These are phyloP conservation scores for Aeoliscus strigatus DNA, from an alignment of 2,797 vertebrate genomes.

Conservation along the genomic window DNA sequence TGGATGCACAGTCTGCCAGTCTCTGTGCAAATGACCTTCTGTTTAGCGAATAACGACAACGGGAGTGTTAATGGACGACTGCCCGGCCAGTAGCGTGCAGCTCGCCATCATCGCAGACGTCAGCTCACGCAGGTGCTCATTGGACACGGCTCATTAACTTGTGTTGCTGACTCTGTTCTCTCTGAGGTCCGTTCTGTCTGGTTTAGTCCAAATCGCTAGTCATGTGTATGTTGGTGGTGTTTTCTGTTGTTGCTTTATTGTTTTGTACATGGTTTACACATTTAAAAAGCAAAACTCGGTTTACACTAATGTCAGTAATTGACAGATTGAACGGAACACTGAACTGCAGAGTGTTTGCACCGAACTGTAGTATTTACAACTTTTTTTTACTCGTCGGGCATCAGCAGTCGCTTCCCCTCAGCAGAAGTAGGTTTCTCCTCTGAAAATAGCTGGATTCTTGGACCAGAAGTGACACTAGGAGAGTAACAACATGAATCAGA, in stretches of 20 bases:
- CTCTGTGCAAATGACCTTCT: slow-evolving; percentile 43
- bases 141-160: background rate
- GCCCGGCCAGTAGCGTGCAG: slow-evolving; percentile 5
- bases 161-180: slow-evolving; percentile 1
- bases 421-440: background rate
- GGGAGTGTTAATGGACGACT: slow-evolving; percentile 12
- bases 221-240: no score
- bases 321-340: no score
- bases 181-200: no score
- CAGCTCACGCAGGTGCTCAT: slow-evolving; percentile 7
- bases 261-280: no score
- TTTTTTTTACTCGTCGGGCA: no score
- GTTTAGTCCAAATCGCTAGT: no score
- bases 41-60: slow-evolving; percentile 32
- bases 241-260: no score
- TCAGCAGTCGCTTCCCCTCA: no score
- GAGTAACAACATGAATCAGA: background rate
- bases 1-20: slow-evolving; percentile 37
- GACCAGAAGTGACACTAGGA: background rate
- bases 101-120: slow-evolving; percentile 1
- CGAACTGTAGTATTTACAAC: no score
- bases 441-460: background rate
- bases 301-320: no score
- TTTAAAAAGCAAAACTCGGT: no score
- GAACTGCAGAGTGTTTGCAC: no score